Base-by-base conservation (phyloP, 2,113 vertebrate genomes). In the Turdus rufiventris region DNA sequence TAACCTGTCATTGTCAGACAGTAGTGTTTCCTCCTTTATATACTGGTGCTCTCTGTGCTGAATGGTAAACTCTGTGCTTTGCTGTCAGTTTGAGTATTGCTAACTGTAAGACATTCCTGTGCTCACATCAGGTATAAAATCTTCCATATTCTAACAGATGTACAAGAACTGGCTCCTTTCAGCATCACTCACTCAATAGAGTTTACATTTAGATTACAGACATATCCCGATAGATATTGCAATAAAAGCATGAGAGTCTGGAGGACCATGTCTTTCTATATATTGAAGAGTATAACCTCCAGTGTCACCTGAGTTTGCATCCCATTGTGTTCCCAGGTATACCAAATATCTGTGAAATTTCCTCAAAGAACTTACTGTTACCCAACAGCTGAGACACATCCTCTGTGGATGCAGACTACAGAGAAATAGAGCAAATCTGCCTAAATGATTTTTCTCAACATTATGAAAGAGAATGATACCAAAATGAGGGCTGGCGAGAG, bases 281-380 rank as follows among this genome's bases (percentile, higher is more conserved):
- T 47, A 45, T 18, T 47, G 47, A 38, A 36, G 33, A 71, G 13
- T 9, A 50, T 12, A 60, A 60, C 4, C 7, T 72, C 38, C 16
- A 31, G 19, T 12, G 45, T 40, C 48, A 72, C 21, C 2, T 38
- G 51, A 79, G 18, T 42, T 26, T 90, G 43, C n/a, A 61, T 5
- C 6, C 33, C 26, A 47, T 24, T 0, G 0, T 88, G 14, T 14
- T 81, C 12, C 4, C 15, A 66, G 11, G 5, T 50, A 17, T 34
- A 79, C 9, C 29, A 79, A 70, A 53, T 63, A 72, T 18, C 17
- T 65, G 10, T 72, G 31, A n/a, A 72, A 79, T 36, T 73, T 72
- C 31, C 31, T 82, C 0, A 1, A 18, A 85, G 26, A 82, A 45
- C 10, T 63, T 56, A 14, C 13, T 74, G 14, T 19, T 71, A 28